A percentile compares a stretch with the other conserved stretches of the same genome.
phyloP scores from a whole-genome alignment of 2,888 invertebrate genomes.

The Torymus texanus region DNA sequence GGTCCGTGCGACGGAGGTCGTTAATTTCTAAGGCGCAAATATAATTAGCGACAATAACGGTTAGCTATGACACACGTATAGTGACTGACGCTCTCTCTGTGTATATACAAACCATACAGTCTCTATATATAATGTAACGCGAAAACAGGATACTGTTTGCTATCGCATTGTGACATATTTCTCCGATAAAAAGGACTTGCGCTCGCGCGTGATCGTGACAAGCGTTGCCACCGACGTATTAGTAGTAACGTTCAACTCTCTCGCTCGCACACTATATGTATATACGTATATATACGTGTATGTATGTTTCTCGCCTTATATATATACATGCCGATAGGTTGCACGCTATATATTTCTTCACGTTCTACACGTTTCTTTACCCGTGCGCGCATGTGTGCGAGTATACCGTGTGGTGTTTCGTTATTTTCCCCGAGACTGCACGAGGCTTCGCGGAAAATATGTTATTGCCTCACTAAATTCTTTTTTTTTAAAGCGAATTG shows the following conservation, averaged over 20 bases:
- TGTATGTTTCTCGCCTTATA: neutral
- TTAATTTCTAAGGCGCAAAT: too few relatives aligned
- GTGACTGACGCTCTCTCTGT: too few relatives aligned
- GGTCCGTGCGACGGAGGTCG: neutral
- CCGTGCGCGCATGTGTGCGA: too few relatives aligned
- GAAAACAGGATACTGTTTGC: slow-evolving; percentile 37
- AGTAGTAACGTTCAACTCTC: too few relatives aligned
- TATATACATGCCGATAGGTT: neutral
- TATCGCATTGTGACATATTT: slow-evolving; percentile 41
- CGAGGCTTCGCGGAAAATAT: slow-evolving; percentile 9
- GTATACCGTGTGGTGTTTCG: neutral
- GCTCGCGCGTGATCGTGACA: neutral
- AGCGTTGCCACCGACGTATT: too few relatives aligned
- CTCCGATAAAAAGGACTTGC: slow-evolving; percentile 33
- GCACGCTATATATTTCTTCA: neutral
- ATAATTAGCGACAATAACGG: too few relatives aligned
- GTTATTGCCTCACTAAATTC: slow-evolving; percentile 14
- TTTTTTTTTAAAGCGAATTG: neutral
- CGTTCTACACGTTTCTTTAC: neutral
- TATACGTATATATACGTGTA: neutral
- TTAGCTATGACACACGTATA: too few relatives aligned
- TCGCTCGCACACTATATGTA: too few relatives aligned
- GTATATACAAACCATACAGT: too few relatives aligned
- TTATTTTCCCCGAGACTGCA: neutral
- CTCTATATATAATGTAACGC: neutral